Percentiles rank a stretch among this genome's conserved stretches.
Evolutionary conservation across 2,113 vertebrate species (phyloP).

Genomic region (Ardeotis arabs): DNA sequence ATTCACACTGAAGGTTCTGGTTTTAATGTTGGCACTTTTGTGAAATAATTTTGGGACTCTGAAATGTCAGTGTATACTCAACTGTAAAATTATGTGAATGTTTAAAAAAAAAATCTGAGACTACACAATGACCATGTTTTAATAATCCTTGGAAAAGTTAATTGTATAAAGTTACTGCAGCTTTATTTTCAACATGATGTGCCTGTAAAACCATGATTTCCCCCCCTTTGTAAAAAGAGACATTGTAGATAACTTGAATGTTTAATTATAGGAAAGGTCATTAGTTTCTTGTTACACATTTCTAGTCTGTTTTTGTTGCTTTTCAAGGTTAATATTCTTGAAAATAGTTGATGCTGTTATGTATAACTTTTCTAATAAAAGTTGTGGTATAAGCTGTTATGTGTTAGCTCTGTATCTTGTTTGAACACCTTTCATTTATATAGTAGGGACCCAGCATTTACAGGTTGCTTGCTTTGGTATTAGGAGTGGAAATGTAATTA

Average conservation of each 20-base stretch:
- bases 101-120: constrained; percentile 72
- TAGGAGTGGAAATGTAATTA: neutral
- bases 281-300: constrained; percentile 84
- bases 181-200: constrained; percentile 84
- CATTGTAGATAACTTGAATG: constrained; percentile 85
- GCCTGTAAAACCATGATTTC: constrained; percentile 84
- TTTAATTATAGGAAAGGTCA: constrained; percentile 83
- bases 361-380: constrained; percentile 93
- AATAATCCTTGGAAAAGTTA: constrained; percentile 74
- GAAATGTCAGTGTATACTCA: constrained; percentile 73
- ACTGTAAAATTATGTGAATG: constrained; percentile 81
- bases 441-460: neutral
- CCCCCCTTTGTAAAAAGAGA: constrained; percentile 85
- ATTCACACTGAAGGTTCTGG: constrained; percentile 73
- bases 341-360: constrained; percentile 86
- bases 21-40: constrained; percentile 79
- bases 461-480: neutral
- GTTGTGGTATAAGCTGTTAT: constrained; percentile 79
- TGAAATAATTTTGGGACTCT: constrained; percentile 67
- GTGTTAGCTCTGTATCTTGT: neutral
- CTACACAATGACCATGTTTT: constrained; percentile 74
- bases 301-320: constrained; percentile 84
- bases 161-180: constrained; percentile 81
- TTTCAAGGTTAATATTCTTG: constrained; percentile 83
- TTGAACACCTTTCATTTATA: neutral